Conservation (phyloP, 2,888 invertebrate genomes). For the Steinernema carpocapsae region DNA sequence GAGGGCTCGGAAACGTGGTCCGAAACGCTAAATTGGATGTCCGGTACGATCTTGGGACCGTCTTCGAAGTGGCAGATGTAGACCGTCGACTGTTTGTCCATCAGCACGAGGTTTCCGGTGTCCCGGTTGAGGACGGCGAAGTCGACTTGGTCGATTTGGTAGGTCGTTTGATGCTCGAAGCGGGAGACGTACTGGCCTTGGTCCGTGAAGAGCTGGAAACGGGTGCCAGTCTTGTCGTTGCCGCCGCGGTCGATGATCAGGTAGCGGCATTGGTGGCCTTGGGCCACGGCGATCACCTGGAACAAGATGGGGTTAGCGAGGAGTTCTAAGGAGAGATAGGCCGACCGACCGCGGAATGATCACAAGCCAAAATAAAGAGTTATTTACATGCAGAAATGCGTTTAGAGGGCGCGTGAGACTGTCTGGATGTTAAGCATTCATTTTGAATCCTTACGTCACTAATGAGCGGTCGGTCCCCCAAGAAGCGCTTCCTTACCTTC, state of each 20-base stretch:
- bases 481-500: slow-evolving; percentile 49
- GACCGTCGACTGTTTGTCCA: slow-evolving; percentile 57
- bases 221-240: slow-evolving; percentile 26
- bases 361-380: no score
- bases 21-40: slow-evolving; percentile 37
- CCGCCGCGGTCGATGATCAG: slow-evolving; percentile 45
- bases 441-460: no score
- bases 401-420: no score
- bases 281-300: slow-evolving; percentile 43
- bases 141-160: slow-evolving; percentile 41
- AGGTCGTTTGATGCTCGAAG: slow-evolving; percentile 38
- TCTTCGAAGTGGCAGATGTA: slow-evolving; percentile 44
- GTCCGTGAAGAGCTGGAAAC: slow-evolving; percentile 44
- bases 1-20: slow-evolving; percentile 50
- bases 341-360: no score
- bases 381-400: no score
- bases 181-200: slow-evolving; percentile 46
- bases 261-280: slow-evolving; percentile 41
- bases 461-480: no score
- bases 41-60: slow-evolving; percentile 38
- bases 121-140: slow-evolving; percentile 43
- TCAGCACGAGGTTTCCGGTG: slow-evolving; percentile 56
- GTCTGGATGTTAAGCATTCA: no score
- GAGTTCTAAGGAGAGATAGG: slow-evolving; percentile 33
- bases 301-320: slow-evolving; percentile 41